A percentile compares a stretch with the other conserved stretches of the same genome.
phyloP scores from a whole-genome alignment of 2,888 invertebrate species.

The Aphelenchoides bicaudatus region DNA sequence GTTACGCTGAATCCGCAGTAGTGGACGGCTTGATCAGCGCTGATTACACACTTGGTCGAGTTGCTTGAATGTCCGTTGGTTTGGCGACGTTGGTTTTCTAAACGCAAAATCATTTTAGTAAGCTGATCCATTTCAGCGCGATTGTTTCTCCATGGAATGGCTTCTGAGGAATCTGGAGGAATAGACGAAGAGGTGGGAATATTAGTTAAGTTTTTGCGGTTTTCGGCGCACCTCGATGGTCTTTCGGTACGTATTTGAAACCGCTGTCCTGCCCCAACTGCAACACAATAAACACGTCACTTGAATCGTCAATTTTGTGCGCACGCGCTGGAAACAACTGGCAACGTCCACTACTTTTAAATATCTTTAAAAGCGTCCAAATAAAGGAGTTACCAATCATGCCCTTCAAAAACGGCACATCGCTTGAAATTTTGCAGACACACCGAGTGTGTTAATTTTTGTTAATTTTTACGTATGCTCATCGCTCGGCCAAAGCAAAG shows the following conservation, averaged over 20 bases:
- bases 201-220: constrained; percentile 19
- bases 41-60: constrained; percentile 51
- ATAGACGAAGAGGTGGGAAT: constrained; percentile 8
- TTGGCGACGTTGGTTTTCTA: constrained; percentile 18
- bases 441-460: too few species aligned
- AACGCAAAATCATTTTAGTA: constrained; percentile 21
- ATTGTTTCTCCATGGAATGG: constrained; percentile 9
- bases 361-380: too few species aligned
- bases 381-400: too few species aligned
- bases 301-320: too few species aligned
- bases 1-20: constrained; percentile 58
- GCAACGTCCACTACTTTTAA: too few species aligned
- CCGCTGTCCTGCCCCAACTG: constrained; percentile 17
- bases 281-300: constrained; percentile 13
- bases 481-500: too few species aligned
- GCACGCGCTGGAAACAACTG: too few species aligned
- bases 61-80: constrained; percentile 16
- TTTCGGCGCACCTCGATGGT: constrained; percentile 24
- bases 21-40: constrained; percentile 58
- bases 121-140: constrained; percentile 17
- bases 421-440: too few species aligned
- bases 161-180: constrained; percentile 19
- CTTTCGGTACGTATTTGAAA: constrained; percentile 27
- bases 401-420: too few species aligned
- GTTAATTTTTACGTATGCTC: too few species aligned